Conservation (phyloP, 1,140 invertebrate species). For the Ephestia elutella region DNA sequence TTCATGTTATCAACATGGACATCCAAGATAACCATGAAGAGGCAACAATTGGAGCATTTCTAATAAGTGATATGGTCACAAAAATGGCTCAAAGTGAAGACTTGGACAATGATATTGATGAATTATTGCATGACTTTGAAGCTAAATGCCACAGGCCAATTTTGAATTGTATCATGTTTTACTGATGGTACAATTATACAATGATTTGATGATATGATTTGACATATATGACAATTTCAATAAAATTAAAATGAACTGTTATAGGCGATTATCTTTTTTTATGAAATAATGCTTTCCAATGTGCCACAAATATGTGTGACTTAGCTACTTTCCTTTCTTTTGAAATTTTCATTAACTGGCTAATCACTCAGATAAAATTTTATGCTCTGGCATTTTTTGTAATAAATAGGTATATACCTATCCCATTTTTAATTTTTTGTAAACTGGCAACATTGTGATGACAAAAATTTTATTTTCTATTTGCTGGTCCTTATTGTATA, state of each 20-base stretch:
- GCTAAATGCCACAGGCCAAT: slow-evolving; percentile 89
- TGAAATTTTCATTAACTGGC: too few species aligned
- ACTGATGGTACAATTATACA: slow-evolving; percentile 79
- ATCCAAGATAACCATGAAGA: slow-evolving; percentile 99
- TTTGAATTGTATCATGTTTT: slow-evolving; percentile 95
- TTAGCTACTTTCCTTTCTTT: too few species aligned
- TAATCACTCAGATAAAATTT: too few species aligned
- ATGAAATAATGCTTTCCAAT: background rate
- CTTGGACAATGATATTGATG: slow-evolving; percentile 98
- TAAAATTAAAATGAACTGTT: background rate
- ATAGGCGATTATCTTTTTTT: background rate
- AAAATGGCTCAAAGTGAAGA: slow-evolving; percentile 93
- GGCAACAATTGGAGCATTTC: slow-evolving; percentile 99
- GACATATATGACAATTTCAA: background rate
- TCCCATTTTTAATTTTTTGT: too few species aligned
- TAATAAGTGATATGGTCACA: slow-evolving; percentile 95
- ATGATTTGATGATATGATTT: slow-evolving; percentile 17
- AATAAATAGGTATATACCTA: too few species aligned
- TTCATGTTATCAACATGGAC: slow-evolving; percentile 98
- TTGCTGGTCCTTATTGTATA: too few species aligned
- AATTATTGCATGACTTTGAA: slow-evolving; percentile 97
- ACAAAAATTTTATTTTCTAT: too few species aligned
- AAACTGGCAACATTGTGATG: too few species aligned
- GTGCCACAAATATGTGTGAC: too few species aligned
- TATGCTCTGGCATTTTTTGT: too few species aligned